Evolutionary conservation across 2,113 vertebrate genomes (phyloP).

Genomic region (Atlantisia rogersi): DNA sequence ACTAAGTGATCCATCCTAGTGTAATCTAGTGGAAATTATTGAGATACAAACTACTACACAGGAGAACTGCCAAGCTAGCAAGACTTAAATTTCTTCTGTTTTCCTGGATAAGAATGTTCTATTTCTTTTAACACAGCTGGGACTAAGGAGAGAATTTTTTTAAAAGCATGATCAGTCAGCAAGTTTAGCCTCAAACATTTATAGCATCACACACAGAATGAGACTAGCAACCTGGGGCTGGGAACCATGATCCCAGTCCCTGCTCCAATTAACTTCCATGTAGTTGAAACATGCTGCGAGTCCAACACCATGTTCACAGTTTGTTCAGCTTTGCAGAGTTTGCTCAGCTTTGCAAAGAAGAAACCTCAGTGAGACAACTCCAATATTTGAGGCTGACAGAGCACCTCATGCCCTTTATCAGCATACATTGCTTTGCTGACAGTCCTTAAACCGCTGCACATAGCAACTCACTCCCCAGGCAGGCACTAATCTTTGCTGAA

Average conservation of each 20-base stretch:
- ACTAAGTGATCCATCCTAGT: neutral
- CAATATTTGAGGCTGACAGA: neutral
- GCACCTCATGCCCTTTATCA: neutral
- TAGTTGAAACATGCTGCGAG: neutral
- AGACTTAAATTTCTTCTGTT: neutral
- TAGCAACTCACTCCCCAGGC: neutral
- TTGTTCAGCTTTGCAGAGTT: neutral
- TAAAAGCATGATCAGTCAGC: neutral
- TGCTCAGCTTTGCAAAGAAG: neutral
- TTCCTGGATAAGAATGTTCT: neutral
- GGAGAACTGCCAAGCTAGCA: neutral
- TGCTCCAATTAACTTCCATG: neutral
- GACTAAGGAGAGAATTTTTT: neutral
- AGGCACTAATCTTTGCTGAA: neutral
- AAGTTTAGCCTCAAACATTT: neutral
- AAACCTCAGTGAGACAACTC: neutral
- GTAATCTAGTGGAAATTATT: neutral
- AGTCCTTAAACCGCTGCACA: neutral
- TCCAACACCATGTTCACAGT: neutral
- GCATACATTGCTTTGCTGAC: fast-evolving
- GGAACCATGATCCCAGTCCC: neutral
- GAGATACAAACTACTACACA: neutral
- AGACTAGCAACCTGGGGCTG: neutral
- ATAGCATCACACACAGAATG: neutral
- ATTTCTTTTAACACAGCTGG: neutral